Percentiles rank a stretch among this genome's conserved stretches.
Evolutionary conservation across 1,140 invertebrate genomes (phyloP).

Genomic region (Cydia strobilella): DNA sequence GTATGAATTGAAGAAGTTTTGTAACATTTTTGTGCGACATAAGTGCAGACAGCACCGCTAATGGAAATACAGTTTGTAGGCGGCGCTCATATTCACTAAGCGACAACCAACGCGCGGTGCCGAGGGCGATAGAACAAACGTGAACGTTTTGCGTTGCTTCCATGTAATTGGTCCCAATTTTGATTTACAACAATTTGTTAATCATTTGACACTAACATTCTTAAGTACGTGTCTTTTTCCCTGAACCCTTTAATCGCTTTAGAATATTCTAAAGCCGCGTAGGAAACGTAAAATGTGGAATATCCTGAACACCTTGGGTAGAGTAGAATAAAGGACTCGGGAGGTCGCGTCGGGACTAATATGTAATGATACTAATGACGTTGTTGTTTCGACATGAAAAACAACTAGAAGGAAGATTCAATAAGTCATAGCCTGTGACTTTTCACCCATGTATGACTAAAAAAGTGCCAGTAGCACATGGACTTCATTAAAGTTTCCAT

Average conservation of each 20-base stretch:
- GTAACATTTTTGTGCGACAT: conserved; percentile 34
- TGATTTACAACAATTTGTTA: neutral
- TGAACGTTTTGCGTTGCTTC: neutral
- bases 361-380: too few relatives aligned
- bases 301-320: neutral
- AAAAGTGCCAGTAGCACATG: neutral
- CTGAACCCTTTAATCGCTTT: neutral
- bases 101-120: neutral
- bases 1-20: conserved; percentile 34
- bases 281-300: neutral
- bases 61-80: conserved; percentile 35
- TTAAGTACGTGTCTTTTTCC: too few relatives aligned
- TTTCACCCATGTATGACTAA: neutral
- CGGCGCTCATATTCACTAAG: conserved; percentile 20
- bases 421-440: neutral
- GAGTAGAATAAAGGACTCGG: neutral
- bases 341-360: neutral
- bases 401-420: neutral
- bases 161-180: neutral
- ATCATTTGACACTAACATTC: too few relatives aligned
- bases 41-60: conserved; percentile 35
- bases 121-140: neutral
- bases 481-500: neutral
- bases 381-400: too few relatives aligned
- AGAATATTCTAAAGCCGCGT: neutral